A percentile compares a stretch with the other conserved stretches of the same genome.
Conservation (phyloP, 2,113 vertebrate genomes). For the Elachura formosa region DNA sequence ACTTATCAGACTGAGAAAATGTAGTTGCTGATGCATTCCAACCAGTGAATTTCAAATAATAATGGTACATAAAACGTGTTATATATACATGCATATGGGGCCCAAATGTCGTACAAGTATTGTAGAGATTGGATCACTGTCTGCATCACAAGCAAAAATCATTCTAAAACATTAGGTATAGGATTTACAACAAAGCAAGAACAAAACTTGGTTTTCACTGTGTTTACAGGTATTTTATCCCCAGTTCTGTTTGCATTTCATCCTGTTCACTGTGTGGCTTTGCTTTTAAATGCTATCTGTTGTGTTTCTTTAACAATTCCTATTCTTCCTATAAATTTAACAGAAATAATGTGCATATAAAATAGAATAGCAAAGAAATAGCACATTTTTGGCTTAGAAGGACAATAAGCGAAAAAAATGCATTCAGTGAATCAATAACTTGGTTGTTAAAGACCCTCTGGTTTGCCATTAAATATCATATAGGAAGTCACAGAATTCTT, state of each 20-base stretch:
- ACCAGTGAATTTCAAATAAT: neutral
- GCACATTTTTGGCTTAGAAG: neutral
- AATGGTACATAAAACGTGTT: neutral
- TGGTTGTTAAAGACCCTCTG: neutral
- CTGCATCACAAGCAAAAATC: neutral
- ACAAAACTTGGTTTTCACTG: neutral
- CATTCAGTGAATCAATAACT: neutral
- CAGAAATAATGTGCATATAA: neutral
- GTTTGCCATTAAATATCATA: neutral
- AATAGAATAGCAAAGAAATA: neutral
- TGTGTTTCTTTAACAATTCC: neutral
- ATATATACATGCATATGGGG: neutral
- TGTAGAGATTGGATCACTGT: neutral
- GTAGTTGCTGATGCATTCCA: neutral
- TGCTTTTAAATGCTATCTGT: neutral
- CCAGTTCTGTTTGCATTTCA: neutral
- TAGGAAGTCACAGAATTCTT: neutral
- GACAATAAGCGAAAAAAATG: neutral
- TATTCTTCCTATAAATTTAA: neutral
- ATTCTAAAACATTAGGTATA: neutral
- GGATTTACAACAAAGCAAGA: neutral
- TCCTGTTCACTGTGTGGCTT: neutral
- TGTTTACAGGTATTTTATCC: neutral
- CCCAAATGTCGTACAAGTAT: fast-evolving
- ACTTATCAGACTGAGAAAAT: neutral